Conservation (phyloP, 2,888 invertebrate genomes). For the Mesochorus sp. region DNA sequence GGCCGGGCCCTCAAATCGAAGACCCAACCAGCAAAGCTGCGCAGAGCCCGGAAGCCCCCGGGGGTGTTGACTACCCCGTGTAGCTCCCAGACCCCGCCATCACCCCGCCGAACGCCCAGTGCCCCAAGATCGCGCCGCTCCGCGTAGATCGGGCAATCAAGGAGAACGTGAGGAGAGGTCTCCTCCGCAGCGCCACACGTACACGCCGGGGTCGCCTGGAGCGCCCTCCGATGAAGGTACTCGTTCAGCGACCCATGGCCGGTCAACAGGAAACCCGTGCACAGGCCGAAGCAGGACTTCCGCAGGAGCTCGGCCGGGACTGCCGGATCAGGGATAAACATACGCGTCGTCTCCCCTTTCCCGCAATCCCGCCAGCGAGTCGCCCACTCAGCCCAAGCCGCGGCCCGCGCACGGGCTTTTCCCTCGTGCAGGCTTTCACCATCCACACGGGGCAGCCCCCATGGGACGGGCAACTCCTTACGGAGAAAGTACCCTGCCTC, state of each 20-base stretch:
- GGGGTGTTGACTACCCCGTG: neutral
- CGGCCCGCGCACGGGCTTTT: conserved; percentile 6
- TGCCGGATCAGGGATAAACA: no score
- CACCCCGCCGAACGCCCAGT: no score
- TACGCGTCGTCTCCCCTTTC: neutral
- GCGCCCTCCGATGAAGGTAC: conserved; percentile 2
- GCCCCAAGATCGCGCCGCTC: neutral
- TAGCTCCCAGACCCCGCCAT: neutral
- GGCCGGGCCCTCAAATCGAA: no score
- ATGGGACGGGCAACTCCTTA: no score
- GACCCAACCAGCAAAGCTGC: no score
- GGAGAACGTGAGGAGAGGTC: neutral
- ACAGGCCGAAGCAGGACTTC: neutral
- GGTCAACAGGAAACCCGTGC: neutral
- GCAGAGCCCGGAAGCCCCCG: no score
- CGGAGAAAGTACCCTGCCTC: no score
- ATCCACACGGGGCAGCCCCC: no score
- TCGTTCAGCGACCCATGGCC: neutral
- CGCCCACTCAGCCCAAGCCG: neutral
- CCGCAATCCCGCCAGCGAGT: neutral
- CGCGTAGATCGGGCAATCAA: neutral
- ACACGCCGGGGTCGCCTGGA: neutral
- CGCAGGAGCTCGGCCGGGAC: no score
- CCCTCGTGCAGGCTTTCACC: no score
- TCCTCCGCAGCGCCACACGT: conserved; percentile 1